These are phyloP conservation scores for Ypsolopha scabrella DNA, from an alignment of 2,888 invertebrate genomes.

Conservation along the genomic window DNA sequence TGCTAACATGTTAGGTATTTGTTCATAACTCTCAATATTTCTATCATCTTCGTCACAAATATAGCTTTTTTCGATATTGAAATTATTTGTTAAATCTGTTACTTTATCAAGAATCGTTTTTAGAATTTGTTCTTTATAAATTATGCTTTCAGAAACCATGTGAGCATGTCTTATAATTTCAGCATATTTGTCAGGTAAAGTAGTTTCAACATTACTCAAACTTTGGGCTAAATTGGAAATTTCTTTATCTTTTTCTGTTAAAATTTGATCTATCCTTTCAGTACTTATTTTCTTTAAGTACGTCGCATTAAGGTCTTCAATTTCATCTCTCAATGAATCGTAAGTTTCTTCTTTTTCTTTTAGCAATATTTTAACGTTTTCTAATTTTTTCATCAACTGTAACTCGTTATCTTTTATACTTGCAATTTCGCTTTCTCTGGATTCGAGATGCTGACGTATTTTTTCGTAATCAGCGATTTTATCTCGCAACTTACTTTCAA, in stretches of 20 bases:
- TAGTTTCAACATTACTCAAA: constrained; percentile 2
- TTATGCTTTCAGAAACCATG: constrained; percentile 7
- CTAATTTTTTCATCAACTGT: constrained; percentile 12
- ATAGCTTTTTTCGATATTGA: constrained; percentile 19
- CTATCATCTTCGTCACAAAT: constrained; percentile 11
- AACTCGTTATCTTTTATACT: background rate
- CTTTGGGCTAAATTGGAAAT: too few relatives aligned
- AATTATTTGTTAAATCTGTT: constrained; percentile 16
- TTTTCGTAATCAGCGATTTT: background rate
- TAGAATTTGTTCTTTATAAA: constrained; percentile 19
- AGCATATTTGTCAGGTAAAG: constrained; percentile 2
- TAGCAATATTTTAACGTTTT: constrained; percentile 20
- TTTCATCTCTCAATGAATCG: too few relatives aligned
- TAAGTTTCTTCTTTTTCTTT: constrained; percentile 13
- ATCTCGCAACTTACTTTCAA: background rate
- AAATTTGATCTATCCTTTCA: too few relatives aligned
- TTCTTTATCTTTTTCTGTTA: too few relatives aligned
- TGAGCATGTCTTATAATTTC: constrained; percentile 2
- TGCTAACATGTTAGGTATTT: constrained; percentile 27
- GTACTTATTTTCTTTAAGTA: too few relatives aligned
- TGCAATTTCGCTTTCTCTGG: background rate
- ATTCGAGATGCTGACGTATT: background rate
- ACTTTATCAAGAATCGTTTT: constrained; percentile 22
- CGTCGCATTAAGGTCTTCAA: too few relatives aligned
- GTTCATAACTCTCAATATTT: constrained; percentile 17